These are phyloP conservation scores for Apis cerana DNA, from an alignment of 1,140 invertebrate species.

Conservation along the genomic window DNA sequence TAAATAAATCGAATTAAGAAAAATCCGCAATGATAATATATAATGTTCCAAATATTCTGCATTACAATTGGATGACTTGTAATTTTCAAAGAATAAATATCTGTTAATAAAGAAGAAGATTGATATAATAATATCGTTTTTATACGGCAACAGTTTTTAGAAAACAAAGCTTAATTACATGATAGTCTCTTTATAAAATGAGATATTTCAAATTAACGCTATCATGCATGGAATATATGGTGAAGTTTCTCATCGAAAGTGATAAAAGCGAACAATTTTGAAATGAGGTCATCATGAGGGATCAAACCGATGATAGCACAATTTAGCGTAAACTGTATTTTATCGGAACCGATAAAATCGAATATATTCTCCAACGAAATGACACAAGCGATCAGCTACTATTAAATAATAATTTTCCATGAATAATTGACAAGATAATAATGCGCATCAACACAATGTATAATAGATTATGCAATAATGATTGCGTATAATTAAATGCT, in stretches of 20 bases:
- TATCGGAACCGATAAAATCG: slow-evolving; percentile 32
- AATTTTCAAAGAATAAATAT: too few species aligned
- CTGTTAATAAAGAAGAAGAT: too few species aligned
- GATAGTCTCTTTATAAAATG: background rate
- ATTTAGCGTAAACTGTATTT: slow-evolving; percentile 46
- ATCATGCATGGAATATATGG: background rate
- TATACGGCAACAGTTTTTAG: too few species aligned
- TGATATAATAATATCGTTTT: too few species aligned
- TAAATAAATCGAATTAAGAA: too few species aligned
- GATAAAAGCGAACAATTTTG: slow-evolving; percentile 35
- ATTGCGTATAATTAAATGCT: background rate
- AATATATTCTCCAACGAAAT: slow-evolving; percentile 3
- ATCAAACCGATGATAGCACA: slow-evolving; percentile 33
- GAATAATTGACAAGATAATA: slow-evolving; percentile 15
- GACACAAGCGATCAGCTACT: slow-evolving; percentile 23
- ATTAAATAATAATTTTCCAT: slow-evolving; percentile 39
- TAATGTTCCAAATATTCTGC: too few species aligned
- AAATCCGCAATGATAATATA: too few species aligned
- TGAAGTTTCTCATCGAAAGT: slow-evolving; percentile 6
- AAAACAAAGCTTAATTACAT: background rate
- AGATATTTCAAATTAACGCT: background rate
- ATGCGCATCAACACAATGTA: background rate
- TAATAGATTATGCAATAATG: slow-evolving; percentile 5
- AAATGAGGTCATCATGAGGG: slow-evolving; percentile 21
- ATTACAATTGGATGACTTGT: too few species aligned